A percentile compares a stretch with the other conserved stretches of the same genome.
These are phyloP conservation scores for Cinclus cinclus DNA, from an alignment of 2,113 vertebrate species.

Conservation along the genomic window DNA sequence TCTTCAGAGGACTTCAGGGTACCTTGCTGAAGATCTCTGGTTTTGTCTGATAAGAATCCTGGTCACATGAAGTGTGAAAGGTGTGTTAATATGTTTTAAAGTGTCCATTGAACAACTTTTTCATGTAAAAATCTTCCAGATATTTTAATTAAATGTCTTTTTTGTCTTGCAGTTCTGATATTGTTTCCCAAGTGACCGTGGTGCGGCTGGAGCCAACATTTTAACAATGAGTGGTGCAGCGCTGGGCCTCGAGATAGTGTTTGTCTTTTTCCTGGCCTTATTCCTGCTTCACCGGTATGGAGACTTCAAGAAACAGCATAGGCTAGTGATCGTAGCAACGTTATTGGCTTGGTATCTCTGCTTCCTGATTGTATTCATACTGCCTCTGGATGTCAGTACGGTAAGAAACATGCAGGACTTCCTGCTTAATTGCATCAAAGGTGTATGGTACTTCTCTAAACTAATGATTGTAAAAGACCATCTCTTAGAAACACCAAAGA, in stretches of 20 bases:
- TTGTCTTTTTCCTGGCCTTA: conserved; percentile 90
- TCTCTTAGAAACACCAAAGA: neutral
- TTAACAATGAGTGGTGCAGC: conserved; percentile 86
- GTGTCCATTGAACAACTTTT: neutral
- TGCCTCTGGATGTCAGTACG: conserved; percentile 94
- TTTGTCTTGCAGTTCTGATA: conserved; percentile 57
- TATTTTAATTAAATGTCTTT: neutral
- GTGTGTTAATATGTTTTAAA: neutral
- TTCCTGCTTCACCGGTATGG: conserved; percentile 90
- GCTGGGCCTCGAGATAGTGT: conserved; percentile 85
- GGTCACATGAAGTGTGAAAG: neutral
- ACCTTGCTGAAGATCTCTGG: neutral
- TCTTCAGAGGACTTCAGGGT: neutral
- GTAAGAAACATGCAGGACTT: conserved; percentile 69
- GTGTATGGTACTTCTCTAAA: neutral
- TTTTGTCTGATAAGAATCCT: neutral
- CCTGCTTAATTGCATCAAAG: neutral
- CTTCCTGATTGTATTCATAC: conserved; percentile 93
- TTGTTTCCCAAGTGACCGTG: neutral
- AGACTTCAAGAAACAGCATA: conserved; percentile 89
- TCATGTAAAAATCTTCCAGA: neutral
- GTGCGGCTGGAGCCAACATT: neutral
- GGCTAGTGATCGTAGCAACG: conserved; percentile 89
- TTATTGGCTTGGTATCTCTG: conserved; percentile 94
- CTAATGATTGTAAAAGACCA: neutral